phyloP scores from a whole-genome alignment of 2,888 invertebrate genomes.

The Nemoura dubitans region DNA sequence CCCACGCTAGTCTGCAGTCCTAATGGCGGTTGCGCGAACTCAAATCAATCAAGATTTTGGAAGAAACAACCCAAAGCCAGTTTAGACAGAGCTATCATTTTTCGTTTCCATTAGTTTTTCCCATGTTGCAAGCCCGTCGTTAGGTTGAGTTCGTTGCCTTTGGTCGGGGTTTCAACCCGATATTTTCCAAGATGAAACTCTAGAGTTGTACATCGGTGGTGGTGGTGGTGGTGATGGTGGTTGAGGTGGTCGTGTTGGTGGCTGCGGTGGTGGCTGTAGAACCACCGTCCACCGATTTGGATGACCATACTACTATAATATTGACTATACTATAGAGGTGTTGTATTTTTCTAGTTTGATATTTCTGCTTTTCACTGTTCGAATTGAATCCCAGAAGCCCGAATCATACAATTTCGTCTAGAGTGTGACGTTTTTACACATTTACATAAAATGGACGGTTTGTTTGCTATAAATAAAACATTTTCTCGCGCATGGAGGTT shows the following conservation, averaged over 20 bases:
- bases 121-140: background rate
- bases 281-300: no score
- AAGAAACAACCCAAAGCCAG: background rate
- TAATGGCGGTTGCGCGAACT: background rate
- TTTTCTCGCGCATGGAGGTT: background rate
- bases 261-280: no score
- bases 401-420: background rate
- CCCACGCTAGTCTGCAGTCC: background rate
- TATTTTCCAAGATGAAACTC: no score
- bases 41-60: background rate
- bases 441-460: conserved; percentile 1
- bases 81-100: background rate
- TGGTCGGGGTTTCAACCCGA: no score
- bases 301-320: no score
- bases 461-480: conserved; percentile 12
- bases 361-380: background rate
- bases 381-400: background rate
- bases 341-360: no score
- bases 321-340: no score
- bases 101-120: background rate
- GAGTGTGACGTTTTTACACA: background rate
- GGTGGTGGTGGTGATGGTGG: no score
- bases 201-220: no score
- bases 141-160: no score
- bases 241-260: no score